Percentiles rank a stretch among this genome's conserved stretches.
Evolutionary conservation across 2,113 vertebrate genomes (phyloP).

Genomic region (Coryphaenoides rupestris): DNA sequence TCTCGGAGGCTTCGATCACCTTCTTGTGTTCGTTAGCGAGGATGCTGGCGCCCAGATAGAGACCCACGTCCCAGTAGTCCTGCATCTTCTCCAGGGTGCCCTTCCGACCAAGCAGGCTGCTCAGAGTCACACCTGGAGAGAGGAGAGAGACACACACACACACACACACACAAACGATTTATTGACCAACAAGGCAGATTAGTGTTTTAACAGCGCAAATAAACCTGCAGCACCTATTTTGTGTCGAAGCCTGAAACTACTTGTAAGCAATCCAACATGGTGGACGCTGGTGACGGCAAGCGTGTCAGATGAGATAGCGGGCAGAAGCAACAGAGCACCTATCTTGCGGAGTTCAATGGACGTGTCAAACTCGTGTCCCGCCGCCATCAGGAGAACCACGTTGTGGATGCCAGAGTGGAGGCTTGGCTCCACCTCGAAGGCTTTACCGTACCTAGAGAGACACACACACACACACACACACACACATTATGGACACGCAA

Average conservation of each 20-base stretch:
- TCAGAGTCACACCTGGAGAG: constrained; percentile 80
- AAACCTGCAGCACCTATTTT: too few relatives aligned
- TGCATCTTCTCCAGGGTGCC: constrained; percentile 86
- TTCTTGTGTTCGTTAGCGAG: constrained; percentile 79
- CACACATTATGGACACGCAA: too few relatives aligned
- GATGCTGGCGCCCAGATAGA: constrained; percentile 86
- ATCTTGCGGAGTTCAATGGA: constrained; percentile 82
- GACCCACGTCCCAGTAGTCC: constrained; percentile 91
- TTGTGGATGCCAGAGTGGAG: constrained; percentile 86
- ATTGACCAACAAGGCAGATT: too few relatives aligned
- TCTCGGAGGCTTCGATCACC: constrained; percentile 84
- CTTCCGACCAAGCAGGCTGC: constrained; percentile 82
- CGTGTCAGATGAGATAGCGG: not conserved
- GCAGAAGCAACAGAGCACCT: constrained; percentile 59
- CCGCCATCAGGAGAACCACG: constrained; percentile 81
- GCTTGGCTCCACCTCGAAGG: constrained; percentile 82
- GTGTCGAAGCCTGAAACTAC: too few relatives aligned
- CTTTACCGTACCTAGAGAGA: constrained; percentile 82
- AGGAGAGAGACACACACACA: too few relatives aligned
- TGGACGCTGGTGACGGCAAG: not conserved
- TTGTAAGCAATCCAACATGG: too few relatives aligned
- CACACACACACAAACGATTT: too few relatives aligned
- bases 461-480: not conserved
- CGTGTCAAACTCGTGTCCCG: constrained; percentile 80
- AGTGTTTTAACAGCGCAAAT: too few relatives aligned